Base-by-base conservation (phyloP, 2,797 vertebrate genomes). In the Clarias platycephalus region DNA sequence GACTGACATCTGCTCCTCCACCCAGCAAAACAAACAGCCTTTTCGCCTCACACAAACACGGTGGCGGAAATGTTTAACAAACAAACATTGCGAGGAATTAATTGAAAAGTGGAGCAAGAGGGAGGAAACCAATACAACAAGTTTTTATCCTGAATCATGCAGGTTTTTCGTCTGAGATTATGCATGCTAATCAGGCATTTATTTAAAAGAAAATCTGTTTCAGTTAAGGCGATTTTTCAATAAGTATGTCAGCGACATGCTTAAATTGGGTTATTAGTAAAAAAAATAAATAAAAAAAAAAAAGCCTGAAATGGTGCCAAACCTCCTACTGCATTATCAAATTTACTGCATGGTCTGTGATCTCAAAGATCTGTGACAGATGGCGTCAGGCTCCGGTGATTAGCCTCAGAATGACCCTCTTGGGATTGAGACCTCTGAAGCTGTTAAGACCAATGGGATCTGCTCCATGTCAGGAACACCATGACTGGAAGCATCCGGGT, bases 21-120 rank as follows among this genome's bases (percentile, higher is more conserved):
- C 93, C 94, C 92, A 87, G 90, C 91, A 93, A 93, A 86, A 87
- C 91, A 94, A 93, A 95, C 91, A 93, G 60, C 12, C 40, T 82
- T 26, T 49, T 66, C 37, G 22, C 44, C 63, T 16, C 34, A 71
- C 64, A 67, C 58, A 86, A 83, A 86, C 82, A 72, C 34, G 44
- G 20, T 22, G 2, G n/a, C n/a, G 9, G 77, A 28, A 66, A 80
- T 28, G 77, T 66, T 66, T 53, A 80, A n/a, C 64, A 83, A 26
- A 31, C 60, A 68, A 72, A 40, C 66, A 74, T 26, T 24, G 57
- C 13, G 44, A 76, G 71, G 26, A 26, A 55, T 83, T 63, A 20
- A 28, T 22, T 28, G 37, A 44, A 74, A 22, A 15, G 15, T 5
- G 3, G 0, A 79, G 24, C 4, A 64, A 79, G 58, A 44, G 34